Evolutionary conservation across 2,888 invertebrate species (phyloP).

Genomic region (Pachycephus smyrnensis): DNA sequence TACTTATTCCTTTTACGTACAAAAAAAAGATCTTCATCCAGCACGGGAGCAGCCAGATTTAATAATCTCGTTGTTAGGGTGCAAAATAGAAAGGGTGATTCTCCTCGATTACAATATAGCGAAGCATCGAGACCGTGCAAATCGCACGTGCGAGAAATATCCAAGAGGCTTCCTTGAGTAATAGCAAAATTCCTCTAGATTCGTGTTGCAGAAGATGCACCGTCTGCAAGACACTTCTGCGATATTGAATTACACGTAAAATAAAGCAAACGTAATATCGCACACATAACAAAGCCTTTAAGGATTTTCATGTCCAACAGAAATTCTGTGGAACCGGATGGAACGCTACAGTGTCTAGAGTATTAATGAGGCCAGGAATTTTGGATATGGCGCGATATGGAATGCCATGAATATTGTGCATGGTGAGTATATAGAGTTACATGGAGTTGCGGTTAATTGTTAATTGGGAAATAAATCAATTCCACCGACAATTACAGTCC

Average conservation of each 20-base stretch:
- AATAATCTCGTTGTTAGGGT: neutral
- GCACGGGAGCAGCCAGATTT: neutral
- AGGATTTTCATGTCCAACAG: neutral
- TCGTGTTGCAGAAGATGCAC: neutral
- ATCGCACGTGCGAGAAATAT: neutral
- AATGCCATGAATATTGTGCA: neutral
- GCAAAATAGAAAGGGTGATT: neutral
- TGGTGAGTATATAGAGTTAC: neutral
- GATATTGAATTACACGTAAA: neutral
- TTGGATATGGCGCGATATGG: neutral
- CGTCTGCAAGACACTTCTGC: neutral
- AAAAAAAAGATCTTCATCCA: neutral
- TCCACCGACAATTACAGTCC: conserved; percentile 47
- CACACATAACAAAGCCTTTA: neutral
- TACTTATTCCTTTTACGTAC: neutral
- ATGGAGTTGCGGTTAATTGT: conserved; percentile 39
- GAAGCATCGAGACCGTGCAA: neutral
- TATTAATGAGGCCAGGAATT: neutral
- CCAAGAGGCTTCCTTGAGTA: neutral
- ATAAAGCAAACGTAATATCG: neutral
- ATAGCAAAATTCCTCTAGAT: neutral
- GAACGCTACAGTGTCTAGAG: neutral
- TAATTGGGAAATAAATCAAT: conserved; percentile 57
- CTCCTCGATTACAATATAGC: neutral
- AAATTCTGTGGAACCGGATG: neutral